Base-by-base conservation (phyloP, 1,140 invertebrate genomes). In the Drosophila orosa region DNA sequence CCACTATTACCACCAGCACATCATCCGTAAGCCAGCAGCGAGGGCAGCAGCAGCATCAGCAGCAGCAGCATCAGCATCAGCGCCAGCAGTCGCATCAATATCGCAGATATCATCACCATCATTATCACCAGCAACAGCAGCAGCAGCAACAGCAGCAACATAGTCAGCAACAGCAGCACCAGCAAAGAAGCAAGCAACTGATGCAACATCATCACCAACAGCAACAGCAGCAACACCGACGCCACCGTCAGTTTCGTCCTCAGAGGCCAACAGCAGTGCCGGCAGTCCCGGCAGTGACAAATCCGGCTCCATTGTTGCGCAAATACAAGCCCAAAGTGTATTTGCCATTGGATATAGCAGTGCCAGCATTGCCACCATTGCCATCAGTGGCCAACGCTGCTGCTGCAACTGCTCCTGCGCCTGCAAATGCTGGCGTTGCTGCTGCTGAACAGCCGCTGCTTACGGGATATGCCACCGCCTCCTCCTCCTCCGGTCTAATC, bases 131-230 rank as follows among this genome's bases (percentile, higher is more conserved):
- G 10, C 69, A 42, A 12, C 39, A 63, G 10, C 69, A 42, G 19
- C 39, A 63, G 0, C 71, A 74, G n/a, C 54, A 65, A 22, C 69
- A 56, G 3, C 40, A 52, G 3, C 62, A 25, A 2, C 67, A 61
- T 33, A 27, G 25, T 17, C 71, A 72, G 31, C 67, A 60, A 3
- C 69, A 55, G n/a, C 78, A 73, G 3, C 76, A 71, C n/a, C 71
- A 65, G 17, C 29, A 24, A 19, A 54, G 27, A 19, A 54, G 42
- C 67, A 72, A 35, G 91, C 94, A 39, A 92, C 92, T 22, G 92
- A 33, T 31, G 42, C 44, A 59, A 31, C 48, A 76, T 13, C 73
- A 66, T 22, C 54, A 76, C 13, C 42, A 52, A 3, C 68, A 61
- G 6, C 71, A 72, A 9, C 66, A 59, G 0, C 69, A 56, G 13